Base-by-base conservation (phyloP, 2,888 invertebrate genomes). In the Conchocele bisecta region DNA sequence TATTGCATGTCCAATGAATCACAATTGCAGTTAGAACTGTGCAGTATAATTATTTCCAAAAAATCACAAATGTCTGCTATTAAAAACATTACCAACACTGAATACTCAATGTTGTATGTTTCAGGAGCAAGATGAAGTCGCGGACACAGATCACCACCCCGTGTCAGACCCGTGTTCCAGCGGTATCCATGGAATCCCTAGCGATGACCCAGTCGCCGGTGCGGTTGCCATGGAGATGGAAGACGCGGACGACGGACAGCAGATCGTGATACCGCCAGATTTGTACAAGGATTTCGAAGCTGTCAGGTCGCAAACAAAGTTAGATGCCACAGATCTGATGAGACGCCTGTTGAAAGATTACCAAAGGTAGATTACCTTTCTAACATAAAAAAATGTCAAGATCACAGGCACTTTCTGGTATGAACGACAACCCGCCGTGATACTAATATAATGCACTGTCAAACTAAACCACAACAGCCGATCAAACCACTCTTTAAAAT, bases 211-310 rank as follows among this genome's bases (percentile, higher is more conserved):
- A 31, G 33, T 20, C 9, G 31, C 31, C 51, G 31, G 24, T 2
- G 4, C 50, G 7, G 64, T 71, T 31, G 20, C 46, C 44, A 26
- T 67, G 53, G 73, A 67, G 26, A 63, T 68, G 26, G 61, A 53
- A 4, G 26, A 28, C 39, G 44, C 37, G 4, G 68, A 51, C 22
- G 56, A 50, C 31, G 63, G 68, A 6, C 65, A 65, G 37, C 76
- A 83, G 37, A 75, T 87, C n/a, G 80, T 81, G n/a, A 72, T 88
- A 6, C 86, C 88, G 1, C 75, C 83, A 2, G 88, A 88, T 61
- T 73, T 88, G 13, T 83, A 75, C 56, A 73, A 85, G 28, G 86
- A 86, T 50, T 88, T 88, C 53, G 78, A 84, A 61, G 82, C 83
- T 1, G 71, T 88, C 37, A 81, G 84, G 59, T 75, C 78, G 15